phyloP scores from a whole-genome alignment of 1,140 invertebrate species.

The Polypedilum vanderplanki region DNA sequence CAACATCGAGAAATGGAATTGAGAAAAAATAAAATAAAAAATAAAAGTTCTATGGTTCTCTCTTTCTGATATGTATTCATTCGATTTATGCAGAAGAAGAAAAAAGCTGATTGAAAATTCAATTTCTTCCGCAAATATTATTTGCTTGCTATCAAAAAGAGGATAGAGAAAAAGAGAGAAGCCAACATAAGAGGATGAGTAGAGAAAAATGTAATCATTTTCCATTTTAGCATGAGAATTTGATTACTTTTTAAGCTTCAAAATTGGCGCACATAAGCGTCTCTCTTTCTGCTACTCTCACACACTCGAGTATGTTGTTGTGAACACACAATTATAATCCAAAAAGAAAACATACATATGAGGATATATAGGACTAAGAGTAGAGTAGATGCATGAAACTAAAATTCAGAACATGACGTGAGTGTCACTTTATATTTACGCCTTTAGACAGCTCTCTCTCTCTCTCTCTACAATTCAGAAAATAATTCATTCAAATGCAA shows the following conservation, averaged over 20 bases:
- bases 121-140: slow-evolving; percentile 27
- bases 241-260: slow-evolving; percentile 19
- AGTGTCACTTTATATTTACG: slow-evolving; percentile 13
- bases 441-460: neutral
- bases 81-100: neutral
- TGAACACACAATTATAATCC: slow-evolving; percentile 5
- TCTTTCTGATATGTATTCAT: neutral
- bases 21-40: neutral
- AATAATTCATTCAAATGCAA: slow-evolving; percentile 6
- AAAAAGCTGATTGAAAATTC: slow-evolving; percentile 21
- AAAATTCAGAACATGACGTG: slow-evolving; percentile 4
- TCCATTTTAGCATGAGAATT: neutral
- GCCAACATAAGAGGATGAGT: neutral
- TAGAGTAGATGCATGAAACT: neutral
- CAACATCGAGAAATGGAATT: neutral
- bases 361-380: neutral
- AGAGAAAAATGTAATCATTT: slow-evolving; percentile 10
- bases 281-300: too few relatives aligned
- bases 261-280: slow-evolving; percentile 10
- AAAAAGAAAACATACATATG: neutral
- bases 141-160: neutral
- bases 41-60: neutral
- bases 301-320: neutral
- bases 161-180: neutral
- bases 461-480: neutral